Percentiles rank a stretch among this genome's conserved stretches.
Conservation (phyloP, 2,888 invertebrate genomes). For the Diadegma fenestrale region DNA sequence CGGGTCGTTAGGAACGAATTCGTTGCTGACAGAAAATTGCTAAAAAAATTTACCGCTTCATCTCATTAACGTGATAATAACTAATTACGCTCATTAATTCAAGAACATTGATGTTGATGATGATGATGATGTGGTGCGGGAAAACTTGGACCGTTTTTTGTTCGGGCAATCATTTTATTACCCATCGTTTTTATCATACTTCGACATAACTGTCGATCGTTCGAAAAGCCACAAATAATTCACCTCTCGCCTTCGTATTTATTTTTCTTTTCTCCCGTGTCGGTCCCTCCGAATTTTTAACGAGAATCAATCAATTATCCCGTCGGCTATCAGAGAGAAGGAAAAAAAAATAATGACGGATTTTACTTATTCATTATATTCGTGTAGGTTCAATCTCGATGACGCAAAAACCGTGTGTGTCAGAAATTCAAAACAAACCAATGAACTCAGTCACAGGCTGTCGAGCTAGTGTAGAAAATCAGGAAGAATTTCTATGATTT, state of each 20-base stretch:
- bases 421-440: background rate
- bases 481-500: background rate
- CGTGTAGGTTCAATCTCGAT: background rate
- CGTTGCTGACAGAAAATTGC: slow-evolving; percentile 29
- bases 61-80: slow-evolving; percentile 45
- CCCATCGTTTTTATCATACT: slow-evolving; percentile 26
- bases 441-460: background rate
- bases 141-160: slow-evolving; percentile 41
- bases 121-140: slow-evolving; percentile 24
- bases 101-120: slow-evolving; percentile 17
- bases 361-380: slow-evolving; percentile 11
- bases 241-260: background rate
- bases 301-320: slow-evolving; percentile 7
- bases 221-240: background rate
- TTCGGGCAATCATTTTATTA: slow-evolving; percentile 36
- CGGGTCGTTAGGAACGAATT: slow-evolving; percentile 31
- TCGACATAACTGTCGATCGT: background rate
- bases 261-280: background rate
- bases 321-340: background rate
- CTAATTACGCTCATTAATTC: slow-evolving; percentile 56
- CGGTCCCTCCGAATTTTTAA: background rate
- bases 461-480: background rate
- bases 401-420: background rate
- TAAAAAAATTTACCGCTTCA: slow-evolving; percentile 39
- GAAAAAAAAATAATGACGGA: background rate